Percentiles rank a stretch among this genome's conserved stretches.
Evolutionary conservation across 2,113 vertebrate genomes (phyloP).

Genomic region (Gnathonemus longibarbis): DNA sequence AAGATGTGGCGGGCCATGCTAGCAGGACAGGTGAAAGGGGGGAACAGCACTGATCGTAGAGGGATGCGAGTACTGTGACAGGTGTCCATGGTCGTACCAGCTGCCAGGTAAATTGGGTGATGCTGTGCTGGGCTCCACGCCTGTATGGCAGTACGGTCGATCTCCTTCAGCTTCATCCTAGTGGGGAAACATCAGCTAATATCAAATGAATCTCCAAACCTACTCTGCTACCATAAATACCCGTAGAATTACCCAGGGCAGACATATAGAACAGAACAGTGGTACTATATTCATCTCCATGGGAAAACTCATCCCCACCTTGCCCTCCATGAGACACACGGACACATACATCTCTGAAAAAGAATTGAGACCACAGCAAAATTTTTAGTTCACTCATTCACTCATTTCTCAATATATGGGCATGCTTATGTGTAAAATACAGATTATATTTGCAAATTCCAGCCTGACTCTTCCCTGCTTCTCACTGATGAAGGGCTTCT

Average conservation of each 20-base stretch:
- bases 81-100: slow-evolving; percentile 61
- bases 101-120: slow-evolving; percentile 87
- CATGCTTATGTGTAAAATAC: not conserved
- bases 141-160: slow-evolving; percentile 89
- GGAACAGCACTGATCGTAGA: not conserved
- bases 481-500: not conserved
- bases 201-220: not conserved
- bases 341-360: not conserved
- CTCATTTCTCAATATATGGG: not conserved
- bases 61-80: no score
- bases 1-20: not conserved
- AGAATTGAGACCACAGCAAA: not conserved
- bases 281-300: not conserved
- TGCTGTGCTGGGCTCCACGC: slow-evolving; percentile 90
- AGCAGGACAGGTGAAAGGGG: not conserved
- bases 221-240: not conserved
- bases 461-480: not conserved
- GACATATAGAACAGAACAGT: not conserved
- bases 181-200: not conserved
- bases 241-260: not conserved
- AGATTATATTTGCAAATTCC: not conserved
- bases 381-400: not conserved
- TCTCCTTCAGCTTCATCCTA: slow-evolving; percentile 93
- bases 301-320: not conserved
- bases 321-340: not conserved